These are phyloP conservation scores for Brachymystax lenok DNA, from an alignment of 2,797 vertebrate species.

Conservation along the genomic window DNA sequence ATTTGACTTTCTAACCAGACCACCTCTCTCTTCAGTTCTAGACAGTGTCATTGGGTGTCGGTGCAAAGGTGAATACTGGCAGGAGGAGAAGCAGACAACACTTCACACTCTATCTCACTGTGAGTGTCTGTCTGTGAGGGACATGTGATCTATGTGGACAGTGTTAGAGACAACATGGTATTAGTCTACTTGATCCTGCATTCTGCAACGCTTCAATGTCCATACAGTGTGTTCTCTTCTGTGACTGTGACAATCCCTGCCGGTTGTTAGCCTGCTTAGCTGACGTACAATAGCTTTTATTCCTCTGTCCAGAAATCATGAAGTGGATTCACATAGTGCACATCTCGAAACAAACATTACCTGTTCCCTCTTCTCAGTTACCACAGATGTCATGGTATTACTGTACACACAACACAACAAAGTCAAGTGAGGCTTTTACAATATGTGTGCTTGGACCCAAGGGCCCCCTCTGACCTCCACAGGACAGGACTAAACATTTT, in stretches of 20 bases:
- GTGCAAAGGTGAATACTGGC: not conserved
- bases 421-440: no score
- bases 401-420: no score
- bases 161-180: no score
- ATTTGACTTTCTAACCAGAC: not conserved
- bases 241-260: not conserved
- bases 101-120: not conserved
- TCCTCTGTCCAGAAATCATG: not conserved
- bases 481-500: no score
- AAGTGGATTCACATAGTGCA: not conserved
- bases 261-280: not conserved
- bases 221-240: constrained; percentile 16
- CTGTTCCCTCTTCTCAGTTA: not conserved
- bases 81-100: not conserved
- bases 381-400: no score
- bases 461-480: no score
- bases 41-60: not conserved
- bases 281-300: not conserved
- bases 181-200: not conserved
- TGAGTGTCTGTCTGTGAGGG: not conserved
- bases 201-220: not conserved
- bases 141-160: not conserved
- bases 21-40: not conserved
- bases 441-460: no score
- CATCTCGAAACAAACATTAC: not conserved